A percentile compares a stretch with the other conserved stretches of the same genome.
Evolutionary conservation across 2,797 vertebrate species (phyloP).

Genomic region (Paramormyrops hopkinsi): DNA sequence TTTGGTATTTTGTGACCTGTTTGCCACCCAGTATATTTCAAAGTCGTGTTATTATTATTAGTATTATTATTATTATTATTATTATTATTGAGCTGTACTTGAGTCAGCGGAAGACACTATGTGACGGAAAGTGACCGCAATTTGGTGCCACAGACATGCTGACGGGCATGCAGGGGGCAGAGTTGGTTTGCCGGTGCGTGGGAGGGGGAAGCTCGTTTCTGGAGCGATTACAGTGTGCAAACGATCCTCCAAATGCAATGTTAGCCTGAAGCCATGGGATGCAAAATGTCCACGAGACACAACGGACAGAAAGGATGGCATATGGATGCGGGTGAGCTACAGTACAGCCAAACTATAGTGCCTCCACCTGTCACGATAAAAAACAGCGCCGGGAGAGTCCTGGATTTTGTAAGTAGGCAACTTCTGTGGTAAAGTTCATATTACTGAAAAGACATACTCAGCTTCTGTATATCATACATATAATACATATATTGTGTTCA

Average conservation of each 20-base stretch:
- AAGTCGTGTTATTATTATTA: background rate
- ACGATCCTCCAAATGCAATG: constrained; percentile 2
- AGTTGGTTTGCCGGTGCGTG: background rate
- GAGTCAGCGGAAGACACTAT: background rate
- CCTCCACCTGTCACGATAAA: background rate
- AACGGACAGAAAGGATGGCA: background rate
- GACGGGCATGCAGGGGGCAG: background rate
- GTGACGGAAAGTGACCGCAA: background rate
- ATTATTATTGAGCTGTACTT: background rate
- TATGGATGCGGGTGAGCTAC: background rate
- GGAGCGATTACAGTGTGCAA: background rate
- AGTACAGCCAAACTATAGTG: background rate
- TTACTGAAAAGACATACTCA: background rate
- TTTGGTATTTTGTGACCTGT: background rate
- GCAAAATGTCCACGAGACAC: background rate
- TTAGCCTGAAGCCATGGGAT: background rate
- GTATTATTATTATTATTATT: background rate
- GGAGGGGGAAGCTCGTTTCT: background rate
- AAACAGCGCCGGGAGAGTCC: background rate
- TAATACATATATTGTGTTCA: background rate
- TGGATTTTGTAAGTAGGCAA: background rate
- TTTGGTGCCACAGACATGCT: background rate
- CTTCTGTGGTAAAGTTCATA: background rate
- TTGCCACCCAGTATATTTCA: background rate
- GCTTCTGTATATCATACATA: background rate